Evolutionary conservation across 2,888 invertebrate genomes (phyloP).

Genomic region (Glaucopsyche alexis): DNA sequence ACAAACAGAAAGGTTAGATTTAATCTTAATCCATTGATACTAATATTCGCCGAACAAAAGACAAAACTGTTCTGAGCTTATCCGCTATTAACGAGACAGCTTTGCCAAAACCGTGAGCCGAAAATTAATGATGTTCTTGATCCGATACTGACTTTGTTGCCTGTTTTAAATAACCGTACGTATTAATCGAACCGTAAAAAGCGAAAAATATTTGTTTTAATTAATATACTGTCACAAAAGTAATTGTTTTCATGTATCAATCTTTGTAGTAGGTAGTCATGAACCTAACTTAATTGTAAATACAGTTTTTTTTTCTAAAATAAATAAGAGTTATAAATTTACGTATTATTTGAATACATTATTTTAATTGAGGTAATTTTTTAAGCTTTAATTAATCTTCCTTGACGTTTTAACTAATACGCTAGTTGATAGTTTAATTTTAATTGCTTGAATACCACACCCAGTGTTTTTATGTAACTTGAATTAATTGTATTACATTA

Average conservation of each 20-base stretch:
- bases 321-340: no score
- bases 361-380: not conserved
- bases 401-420: not conserved
- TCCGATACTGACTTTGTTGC: conserved; percentile 42
- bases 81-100: conserved; percentile 16
- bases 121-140: conserved; percentile 30
- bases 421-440: not conserved
- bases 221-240: not conserved
- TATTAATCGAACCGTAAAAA: not conserved
- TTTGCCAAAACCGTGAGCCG: conserved; percentile 14
- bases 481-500: not conserved
- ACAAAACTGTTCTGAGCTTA: conserved; percentile 21
- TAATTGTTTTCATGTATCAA: conserved; percentile 7
- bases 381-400: no score
- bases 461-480: not conserved
- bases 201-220: not conserved
- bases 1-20: conserved; percentile 4
- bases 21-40: conserved; percentile 1
- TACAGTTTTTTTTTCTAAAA: no score
- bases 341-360: no score
- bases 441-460: not conserved
- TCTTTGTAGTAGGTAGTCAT: not conserved
- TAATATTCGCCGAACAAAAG: conserved; percentile 4
- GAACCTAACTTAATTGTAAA: not conserved
- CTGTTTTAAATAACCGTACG: not conserved